Percentiles rank a stretch among this genome's conserved stretches.
Conservation (phyloP, 2,888 invertebrate genomes). For the Cremastobaeus sp. region DNA sequence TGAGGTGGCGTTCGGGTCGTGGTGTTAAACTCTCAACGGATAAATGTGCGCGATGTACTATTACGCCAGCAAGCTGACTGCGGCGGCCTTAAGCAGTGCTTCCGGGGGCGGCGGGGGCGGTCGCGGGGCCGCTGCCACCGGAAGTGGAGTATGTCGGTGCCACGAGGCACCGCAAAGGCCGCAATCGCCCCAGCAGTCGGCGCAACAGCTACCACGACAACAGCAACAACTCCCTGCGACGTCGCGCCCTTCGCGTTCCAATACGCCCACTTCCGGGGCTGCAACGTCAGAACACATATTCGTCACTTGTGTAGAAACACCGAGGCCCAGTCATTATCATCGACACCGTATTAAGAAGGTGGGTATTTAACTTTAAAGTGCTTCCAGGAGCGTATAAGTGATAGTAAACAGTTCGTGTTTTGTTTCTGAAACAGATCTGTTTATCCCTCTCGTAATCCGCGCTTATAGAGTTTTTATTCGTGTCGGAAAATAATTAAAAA, state of each 20-base stretch:
- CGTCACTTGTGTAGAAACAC: conserved; percentile 70
- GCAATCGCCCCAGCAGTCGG: conserved; percentile 63
- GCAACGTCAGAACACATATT: conserved; percentile 71
- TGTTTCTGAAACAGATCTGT: neutral
- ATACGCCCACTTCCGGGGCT: conserved; percentile 56
- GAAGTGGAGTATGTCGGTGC: conserved; percentile 78
- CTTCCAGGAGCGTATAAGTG: too few relatives aligned
- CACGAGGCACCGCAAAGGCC: conserved; percentile 67
- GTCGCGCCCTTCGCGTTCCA: conserved; percentile 55
- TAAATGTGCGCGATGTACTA: conserved; percentile 83
- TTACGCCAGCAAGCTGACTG: conserved; percentile 84
- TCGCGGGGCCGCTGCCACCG: conserved; percentile 74
- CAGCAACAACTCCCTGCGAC: conserved; percentile 58
- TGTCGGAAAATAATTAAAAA: too few relatives aligned
- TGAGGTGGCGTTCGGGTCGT: conserved; percentile 75
- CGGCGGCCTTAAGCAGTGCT: conserved; percentile 82
- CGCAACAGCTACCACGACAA: conserved; percentile 62
- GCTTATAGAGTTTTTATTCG: too few relatives aligned
- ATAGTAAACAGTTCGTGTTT: too few relatives aligned
- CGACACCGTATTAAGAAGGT: conserved; percentile 75
- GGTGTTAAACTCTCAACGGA: conserved; percentile 76
- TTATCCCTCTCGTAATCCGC: too few relatives aligned
- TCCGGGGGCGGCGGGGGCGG: conserved; percentile 78
- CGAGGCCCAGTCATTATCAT: conserved; percentile 72
- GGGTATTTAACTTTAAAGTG: conserved; percentile 56